Evolutionary conservation across 2,888 invertebrate species (phyloP).

Genomic region (Acanthoscelides obtectus): DNA sequence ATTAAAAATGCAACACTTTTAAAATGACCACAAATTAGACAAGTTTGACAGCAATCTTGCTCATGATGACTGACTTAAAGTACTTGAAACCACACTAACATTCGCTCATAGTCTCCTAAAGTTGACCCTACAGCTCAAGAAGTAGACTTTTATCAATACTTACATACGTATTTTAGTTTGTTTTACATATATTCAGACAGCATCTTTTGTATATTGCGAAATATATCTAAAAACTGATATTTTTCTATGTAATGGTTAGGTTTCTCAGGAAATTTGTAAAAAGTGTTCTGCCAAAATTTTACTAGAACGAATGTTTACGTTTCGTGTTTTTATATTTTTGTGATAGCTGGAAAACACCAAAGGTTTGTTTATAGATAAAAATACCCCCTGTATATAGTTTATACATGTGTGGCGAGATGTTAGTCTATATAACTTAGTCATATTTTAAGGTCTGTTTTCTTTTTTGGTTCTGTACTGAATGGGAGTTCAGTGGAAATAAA

Average conservation of each 20-base stretch:
- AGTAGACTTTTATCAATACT: background rate
- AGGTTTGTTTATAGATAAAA: conserved; percentile 51
- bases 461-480: conserved; percentile 5
- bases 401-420: background rate
- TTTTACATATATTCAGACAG: background rate
- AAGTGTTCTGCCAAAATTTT: conserved; percentile 10
- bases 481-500: conserved; percentile 3
- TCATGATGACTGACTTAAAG: too few relatives aligned
- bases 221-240: background rate
- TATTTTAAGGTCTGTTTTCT: background rate
- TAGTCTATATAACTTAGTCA: conserved; percentile 1
- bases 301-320: conserved; percentile 17
- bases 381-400: conserved; percentile 43
- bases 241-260: conserved; percentile 27
- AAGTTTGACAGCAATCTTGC: too few relatives aligned
- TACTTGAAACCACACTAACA: too few relatives aligned
- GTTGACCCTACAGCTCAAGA: too few relatives aligned
- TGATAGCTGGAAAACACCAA: conserved; percentile 66
- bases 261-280: conserved; percentile 38
- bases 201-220: background rate
- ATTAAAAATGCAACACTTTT: too few relatives aligned
- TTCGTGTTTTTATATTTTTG: conserved; percentile 32
- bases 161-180: background rate
- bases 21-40: too few relatives aligned
- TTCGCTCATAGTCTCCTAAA: too few relatives aligned